phyloP scores from a whole-genome alignment of 2,797 vertebrate species.

The Ptychadena robeensis region DNA sequence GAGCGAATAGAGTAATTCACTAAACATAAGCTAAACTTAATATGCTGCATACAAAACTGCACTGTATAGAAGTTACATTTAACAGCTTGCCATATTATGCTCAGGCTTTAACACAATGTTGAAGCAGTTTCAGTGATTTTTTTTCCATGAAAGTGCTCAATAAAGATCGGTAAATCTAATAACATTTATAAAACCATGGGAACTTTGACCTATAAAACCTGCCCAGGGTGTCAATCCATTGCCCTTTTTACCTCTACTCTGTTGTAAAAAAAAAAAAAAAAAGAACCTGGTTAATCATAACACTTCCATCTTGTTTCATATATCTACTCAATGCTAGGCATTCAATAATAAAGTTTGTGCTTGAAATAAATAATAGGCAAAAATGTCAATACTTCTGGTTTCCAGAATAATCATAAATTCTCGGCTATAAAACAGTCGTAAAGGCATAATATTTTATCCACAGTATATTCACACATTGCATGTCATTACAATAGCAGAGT shows the following conservation, averaged over 20 bases:
- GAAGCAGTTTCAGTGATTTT: slow-evolving; percentile 46
- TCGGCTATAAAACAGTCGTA: slow-evolving; percentile 73
- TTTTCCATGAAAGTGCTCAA: slow-evolving; percentile 45
- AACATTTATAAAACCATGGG: slow-evolving; percentile 31
- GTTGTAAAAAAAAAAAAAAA: slow-evolving; percentile 45
- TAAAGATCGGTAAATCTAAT: slow-evolving; percentile 32
- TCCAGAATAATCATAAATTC: slow-evolving; percentile 76
- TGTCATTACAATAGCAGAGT: slow-evolving; percentile 71
- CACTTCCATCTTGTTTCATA: slow-evolving; percentile 66
- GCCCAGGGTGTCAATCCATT: slow-evolving; percentile 50
- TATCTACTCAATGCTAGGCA: slow-evolving; percentile 65
- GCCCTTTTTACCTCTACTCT: slow-evolving; percentile 60
- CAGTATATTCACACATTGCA: slow-evolving; percentile 70
- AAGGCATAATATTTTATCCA: slow-evolving; percentile 74
- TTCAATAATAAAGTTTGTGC: slow-evolving; percentile 75
- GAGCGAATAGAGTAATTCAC: slow-evolving; percentile 69
- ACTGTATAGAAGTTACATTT: slow-evolving; percentile 69
- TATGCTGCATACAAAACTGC: slow-evolving; percentile 67
- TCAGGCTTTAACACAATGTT: slow-evolving; percentile 66
- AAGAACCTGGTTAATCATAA: slow-evolving; percentile 61
- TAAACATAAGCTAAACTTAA: slow-evolving; percentile 71
- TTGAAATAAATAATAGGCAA: slow-evolving; percentile 73
- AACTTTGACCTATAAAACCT: slow-evolving; percentile 58
- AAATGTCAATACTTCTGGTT: slow-evolving; percentile 75
- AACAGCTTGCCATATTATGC: slow-evolving; percentile 69